These are phyloP conservation scores for Podarcis muralis DNA, from an alignment of 2,113 vertebrate species.

Conservation along the genomic window DNA sequence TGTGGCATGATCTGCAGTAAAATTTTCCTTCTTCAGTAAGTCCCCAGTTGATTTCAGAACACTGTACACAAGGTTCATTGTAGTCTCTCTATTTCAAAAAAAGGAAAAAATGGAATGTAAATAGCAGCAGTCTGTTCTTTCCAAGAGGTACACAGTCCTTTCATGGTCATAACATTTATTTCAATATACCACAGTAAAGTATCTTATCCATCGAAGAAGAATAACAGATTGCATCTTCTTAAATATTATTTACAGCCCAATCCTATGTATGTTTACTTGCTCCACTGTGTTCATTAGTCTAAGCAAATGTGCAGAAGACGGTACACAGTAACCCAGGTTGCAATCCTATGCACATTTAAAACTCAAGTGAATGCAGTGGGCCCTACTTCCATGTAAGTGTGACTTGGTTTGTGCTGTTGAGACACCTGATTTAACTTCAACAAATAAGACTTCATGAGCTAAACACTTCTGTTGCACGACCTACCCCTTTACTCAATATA, in stretches of 20 bases:
- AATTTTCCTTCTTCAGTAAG: conserved; percentile 88
- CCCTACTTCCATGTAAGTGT: neutral
- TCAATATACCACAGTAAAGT: neutral
- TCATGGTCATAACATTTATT: neutral
- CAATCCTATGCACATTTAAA: neutral
- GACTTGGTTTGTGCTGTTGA: neutral
- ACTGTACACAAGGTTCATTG: conserved; percentile 83
- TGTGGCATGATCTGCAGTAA: conserved; percentile 92
- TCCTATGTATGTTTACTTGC: neutral
- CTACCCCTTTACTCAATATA: neutral
- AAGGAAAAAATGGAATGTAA: neutral
- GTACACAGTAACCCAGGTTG: neutral
- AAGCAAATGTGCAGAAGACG: neutral
- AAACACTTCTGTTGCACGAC: neutral
- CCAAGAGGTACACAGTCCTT: neutral
- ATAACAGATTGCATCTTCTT: neutral
- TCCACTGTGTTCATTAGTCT: neutral
- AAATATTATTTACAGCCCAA: neutral
- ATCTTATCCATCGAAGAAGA: neutral
- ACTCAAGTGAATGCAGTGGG: neutral
- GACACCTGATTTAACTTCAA: neutral
- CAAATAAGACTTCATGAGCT: neutral
- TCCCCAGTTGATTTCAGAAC: conserved; percentile 87
- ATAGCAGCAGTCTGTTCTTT: neutral
- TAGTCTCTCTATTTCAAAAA: conserved; percentile 76